A percentile compares a stretch with the other conserved stretches of the same genome.
Conservation (phyloP, 2,888 invertebrate genomes). For the Pachycephus smyrnensis region DNA sequence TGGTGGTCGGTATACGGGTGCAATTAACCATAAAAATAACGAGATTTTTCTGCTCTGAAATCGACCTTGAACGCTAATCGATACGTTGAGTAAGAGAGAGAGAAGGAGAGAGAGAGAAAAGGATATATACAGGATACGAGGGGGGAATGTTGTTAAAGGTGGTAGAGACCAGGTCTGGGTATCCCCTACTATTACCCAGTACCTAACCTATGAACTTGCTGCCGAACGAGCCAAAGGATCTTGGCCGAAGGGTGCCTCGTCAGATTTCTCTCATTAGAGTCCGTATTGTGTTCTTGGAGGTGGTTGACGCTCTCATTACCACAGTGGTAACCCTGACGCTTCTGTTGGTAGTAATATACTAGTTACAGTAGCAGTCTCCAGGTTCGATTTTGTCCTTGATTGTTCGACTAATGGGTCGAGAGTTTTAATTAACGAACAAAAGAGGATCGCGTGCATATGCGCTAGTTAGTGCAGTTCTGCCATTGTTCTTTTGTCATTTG, state of each 20-base stretch:
- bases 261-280: constrained; percentile 67
- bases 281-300: constrained; percentile 61
- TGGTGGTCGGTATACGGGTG: constrained; percentile 43
- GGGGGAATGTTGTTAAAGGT: background rate
- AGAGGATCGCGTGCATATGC: background rate
- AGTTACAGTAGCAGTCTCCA: background rate
- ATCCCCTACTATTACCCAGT: background rate
- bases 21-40: constrained; percentile 66
- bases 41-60: constrained; percentile 47
- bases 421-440: background rate
- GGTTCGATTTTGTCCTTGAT: background rate
- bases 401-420: background rate
- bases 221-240: constrained; percentile 22
- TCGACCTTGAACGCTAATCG: constrained; percentile 31
- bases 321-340: background rate
- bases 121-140: background rate
- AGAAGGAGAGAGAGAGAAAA: constrained; percentile 32
- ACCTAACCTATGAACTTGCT: background rate
- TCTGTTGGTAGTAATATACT: background rate
- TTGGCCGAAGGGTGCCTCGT: constrained; percentile 55
- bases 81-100: constrained; percentile 31
- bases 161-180: background rate
- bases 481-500: background rate
- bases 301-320: constrained; percentile 47
- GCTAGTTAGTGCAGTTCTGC: background rate